Conservation (phyloP, 2,113 vertebrate species). For the Corythoichthys haematopterus region DNA sequence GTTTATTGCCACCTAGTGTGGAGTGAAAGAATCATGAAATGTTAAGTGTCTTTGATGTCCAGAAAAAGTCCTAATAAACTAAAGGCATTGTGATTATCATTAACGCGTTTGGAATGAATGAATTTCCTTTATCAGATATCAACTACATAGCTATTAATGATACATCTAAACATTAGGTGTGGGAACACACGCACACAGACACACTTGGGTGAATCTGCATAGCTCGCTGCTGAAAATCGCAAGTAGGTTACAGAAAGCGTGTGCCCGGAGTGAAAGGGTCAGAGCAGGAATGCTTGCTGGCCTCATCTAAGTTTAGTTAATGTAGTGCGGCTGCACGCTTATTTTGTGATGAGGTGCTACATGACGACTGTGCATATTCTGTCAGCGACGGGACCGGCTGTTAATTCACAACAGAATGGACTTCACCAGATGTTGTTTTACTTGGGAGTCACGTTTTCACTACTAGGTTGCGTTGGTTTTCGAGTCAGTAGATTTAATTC, state of each 20-base stretch:
- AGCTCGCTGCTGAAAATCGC: background rate
- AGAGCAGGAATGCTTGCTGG: slow-evolving; percentile 32
- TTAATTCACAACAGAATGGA: slow-evolving; percentile 28
- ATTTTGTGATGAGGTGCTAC: slow-evolving; percentile 54
- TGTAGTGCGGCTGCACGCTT: slow-evolving; percentile 53
- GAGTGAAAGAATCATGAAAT: no score
- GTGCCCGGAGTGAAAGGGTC: slow-evolving; percentile 30
- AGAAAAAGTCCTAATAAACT: no score
- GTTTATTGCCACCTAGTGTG: no score
- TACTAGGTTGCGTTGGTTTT: background rate
- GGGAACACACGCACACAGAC: background rate
- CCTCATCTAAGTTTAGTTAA: slow-evolving; percentile 36
- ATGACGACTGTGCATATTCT: slow-evolving; percentile 38
- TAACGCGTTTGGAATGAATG: background rate
- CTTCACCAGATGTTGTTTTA: background rate
- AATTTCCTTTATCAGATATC: background rate
- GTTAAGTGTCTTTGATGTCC: no score
- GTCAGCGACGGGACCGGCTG: slow-evolving; percentile 22
- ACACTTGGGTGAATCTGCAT: background rate
- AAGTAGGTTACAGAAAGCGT: background rate
- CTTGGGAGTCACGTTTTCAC: background rate
- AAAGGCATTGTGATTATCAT: no score
- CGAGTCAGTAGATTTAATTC: no score
- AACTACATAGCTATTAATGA: background rate
- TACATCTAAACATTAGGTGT: background rate